phyloP scores from a whole-genome alignment of 2,888 invertebrate genomes.

The Ligdia adustata region DNA sequence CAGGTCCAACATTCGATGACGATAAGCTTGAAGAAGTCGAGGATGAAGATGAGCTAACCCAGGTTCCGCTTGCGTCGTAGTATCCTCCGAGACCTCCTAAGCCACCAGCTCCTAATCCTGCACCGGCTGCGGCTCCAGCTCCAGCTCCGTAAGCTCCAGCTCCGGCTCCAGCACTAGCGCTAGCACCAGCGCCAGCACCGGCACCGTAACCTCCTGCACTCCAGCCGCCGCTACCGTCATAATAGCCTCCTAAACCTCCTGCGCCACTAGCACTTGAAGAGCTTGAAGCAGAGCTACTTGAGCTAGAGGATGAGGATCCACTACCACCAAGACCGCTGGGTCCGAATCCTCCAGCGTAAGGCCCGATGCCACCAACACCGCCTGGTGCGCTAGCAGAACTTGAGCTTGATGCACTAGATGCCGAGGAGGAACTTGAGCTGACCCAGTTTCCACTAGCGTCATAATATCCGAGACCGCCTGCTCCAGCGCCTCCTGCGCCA shows the following conservation, averaged over 20 bases:
- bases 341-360: not conserved
- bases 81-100: conserved; percentile 3
- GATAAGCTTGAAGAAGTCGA: too few relatives aligned
- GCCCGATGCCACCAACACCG: not conserved
- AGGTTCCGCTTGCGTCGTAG: too few relatives aligned
- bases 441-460: not conserved
- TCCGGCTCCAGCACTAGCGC: not conserved
- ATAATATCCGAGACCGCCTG: too few relatives aligned
- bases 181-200: too few relatives aligned
- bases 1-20: too few relatives aligned
- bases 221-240: not conserved
- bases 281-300: not conserved
- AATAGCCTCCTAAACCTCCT: not conserved
- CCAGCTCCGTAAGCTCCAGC: conserved; percentile 15
- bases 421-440: not conserved
- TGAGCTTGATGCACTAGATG: not conserved
- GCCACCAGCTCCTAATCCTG: conserved; percentile 7
- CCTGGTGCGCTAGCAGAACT: not conserved
- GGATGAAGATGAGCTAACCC: too few relatives aligned
- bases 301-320: not conserved
- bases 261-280: not conserved
- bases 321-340: not conserved
- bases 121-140: not conserved
- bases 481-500: too few relatives aligned
- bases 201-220: not conserved